Base-by-base conservation (phyloP, 2,113 vertebrate genomes). In the Sinocyclocheilus anophthalmus region DNA sequence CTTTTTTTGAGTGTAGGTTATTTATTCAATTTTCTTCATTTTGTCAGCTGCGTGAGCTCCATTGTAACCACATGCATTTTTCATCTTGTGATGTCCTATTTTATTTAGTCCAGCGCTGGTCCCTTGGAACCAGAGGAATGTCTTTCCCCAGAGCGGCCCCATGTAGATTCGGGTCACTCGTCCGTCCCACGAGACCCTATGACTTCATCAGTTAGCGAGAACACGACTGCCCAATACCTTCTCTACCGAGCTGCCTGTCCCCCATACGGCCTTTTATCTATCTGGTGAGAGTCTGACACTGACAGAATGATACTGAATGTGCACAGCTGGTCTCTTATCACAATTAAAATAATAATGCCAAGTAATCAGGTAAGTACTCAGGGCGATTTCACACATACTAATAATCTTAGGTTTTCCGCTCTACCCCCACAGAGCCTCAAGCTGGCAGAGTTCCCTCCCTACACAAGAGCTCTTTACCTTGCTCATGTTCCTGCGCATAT, bases 251-350 rank as follows among this genome's bases (percentile, higher is more conserved):
- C 88, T 88, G 59, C 12, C 91, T 0, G 59, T 89, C 7, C 77
- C 91, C 91, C 61, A 78, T 90, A 6, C 92, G 90, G 26, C 87
- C 93, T 95, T 89, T 85, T 94, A 90, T 87, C 42, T 92, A 33
- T 76, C 91, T 5, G 94, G 95, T 95, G 86, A 90, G 92, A 70
- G 39, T 9, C 3, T 24, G 39, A 53, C 18, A n/a, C 70, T 76
- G 37, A 42, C 45, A 57, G 16, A 12, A 11, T n/a, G n/a, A 42
- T n/a, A 42, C 69, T 73, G 37, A 61, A 45, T 11, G 42, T 45
- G 42, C 10, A n/a, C n/a, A n/a, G n/a, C n/a, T n/a, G n/a, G n/a
- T n/a, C n/a, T n/a, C n/a, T n/a, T n/a, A n/a, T n/a, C n/a, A n/a
- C n/a, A n/a, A n/a, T n/a, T n/a, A n/a, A 3, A 33, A 33, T 33